These are phyloP conservation scores for Metalampra italica DNA, from an alignment of 2,888 invertebrate species.

Conservation along the genomic window DNA sequence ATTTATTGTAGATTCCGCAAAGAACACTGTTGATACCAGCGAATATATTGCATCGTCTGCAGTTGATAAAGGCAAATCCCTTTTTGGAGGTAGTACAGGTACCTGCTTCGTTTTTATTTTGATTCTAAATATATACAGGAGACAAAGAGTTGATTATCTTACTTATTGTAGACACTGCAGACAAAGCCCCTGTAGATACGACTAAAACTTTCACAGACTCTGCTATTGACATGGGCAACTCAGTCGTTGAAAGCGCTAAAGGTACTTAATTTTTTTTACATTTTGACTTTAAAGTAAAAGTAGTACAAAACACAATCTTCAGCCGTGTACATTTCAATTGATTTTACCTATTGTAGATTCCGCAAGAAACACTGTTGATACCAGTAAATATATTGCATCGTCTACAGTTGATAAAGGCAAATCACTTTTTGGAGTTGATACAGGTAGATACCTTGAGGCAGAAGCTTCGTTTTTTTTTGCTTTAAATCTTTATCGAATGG, in stretches of 20 bases:
- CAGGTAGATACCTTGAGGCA: too few species aligned
- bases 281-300: too few species aligned
- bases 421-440: conserved; percentile 19
- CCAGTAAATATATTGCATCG: conserved; percentile 18
- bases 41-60: conserved; percentile 27
- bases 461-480: too few species aligned
- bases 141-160: too few species aligned
- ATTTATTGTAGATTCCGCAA: conserved; percentile 12
- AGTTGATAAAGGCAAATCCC: conserved; percentile 25
- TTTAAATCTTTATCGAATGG: too few species aligned
- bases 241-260: conserved; percentile 20
- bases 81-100: conserved; percentile 21
- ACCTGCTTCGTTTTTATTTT: neutral
- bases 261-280: too few species aligned
- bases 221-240: conserved; percentile 26
- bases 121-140: too few species aligned
- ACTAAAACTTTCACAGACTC: conserved; percentile 27
- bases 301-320: too few species aligned
- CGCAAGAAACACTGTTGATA: conserved; percentile 19
- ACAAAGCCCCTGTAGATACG: too few species aligned
- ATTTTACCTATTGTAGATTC: too few species aligned
- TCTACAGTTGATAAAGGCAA: conserved; percentile 17
- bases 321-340: too few species aligned
- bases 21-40: conserved; percentile 25
- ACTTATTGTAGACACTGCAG: too few species aligned